phyloP scores from a whole-genome alignment of 2,888 invertebrate genomes.

The Fragum sueziense region DNA sequence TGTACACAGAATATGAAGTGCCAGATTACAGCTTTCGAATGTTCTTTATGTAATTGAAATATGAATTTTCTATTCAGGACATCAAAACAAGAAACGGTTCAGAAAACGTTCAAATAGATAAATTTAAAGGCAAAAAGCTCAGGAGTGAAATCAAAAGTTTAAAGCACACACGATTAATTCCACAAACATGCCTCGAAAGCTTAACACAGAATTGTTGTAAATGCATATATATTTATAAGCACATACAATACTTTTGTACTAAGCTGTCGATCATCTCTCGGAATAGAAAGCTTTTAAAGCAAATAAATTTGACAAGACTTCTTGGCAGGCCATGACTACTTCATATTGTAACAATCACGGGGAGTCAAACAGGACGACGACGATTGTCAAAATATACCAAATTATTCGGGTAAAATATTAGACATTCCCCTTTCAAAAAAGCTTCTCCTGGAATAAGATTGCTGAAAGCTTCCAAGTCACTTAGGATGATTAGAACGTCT shows the following conservation, averaged over 20 bases:
- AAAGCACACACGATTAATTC: no score
- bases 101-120: no score
- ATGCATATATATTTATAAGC: no score
- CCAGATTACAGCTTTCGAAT: no score
- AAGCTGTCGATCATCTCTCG: neutral
- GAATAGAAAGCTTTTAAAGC: slow-evolving; percentile 28
- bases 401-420: slow-evolving; percentile 22
- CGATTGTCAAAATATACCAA: slow-evolving; percentile 39
- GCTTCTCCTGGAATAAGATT: slow-evolving; percentile 16
- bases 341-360: slow-evolving; percentile 46
- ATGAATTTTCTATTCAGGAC: no score
- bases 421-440: slow-evolving; percentile 17
- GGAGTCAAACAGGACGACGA: slow-evolving; percentile 48
- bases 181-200: no score
- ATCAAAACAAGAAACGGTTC: no score
- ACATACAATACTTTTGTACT: neutral
- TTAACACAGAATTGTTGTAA: no score
- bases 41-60: no score
- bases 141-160: no score
- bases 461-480: slow-evolving; percentile 32
- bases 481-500: slow-evolving; percentile 52
- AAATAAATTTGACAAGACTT: slow-evolving; percentile 59
- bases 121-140: no score
- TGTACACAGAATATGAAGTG: no score
- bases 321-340: slow-evolving; percentile 45